phyloP scores from a whole-genome alignment of 1,140 invertebrate genomes.

The Pygmarrhopalites habei region DNA sequence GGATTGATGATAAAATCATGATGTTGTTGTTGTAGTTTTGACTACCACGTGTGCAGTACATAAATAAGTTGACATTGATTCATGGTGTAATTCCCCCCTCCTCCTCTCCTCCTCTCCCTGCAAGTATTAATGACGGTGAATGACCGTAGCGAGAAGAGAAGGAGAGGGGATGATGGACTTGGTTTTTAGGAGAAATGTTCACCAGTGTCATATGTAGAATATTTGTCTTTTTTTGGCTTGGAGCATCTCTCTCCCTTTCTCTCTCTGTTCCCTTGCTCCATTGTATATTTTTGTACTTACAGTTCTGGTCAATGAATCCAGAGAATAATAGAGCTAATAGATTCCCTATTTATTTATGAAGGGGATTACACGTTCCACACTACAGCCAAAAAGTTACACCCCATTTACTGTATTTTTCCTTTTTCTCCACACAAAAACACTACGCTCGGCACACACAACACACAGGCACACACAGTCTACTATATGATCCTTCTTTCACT shows the following conservation, averaged over 20 bases:
- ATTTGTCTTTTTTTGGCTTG: background rate
- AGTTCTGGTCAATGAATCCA: slow-evolving; percentile 24
- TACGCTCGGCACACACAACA: too few relatives aligned
- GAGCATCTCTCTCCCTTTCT: too few relatives aligned
- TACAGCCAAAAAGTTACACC: slow-evolving; percentile 21
- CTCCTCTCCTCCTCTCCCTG: too few relatives aligned
- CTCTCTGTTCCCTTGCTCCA: background rate
- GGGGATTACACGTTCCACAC: slow-evolving; percentile 24
- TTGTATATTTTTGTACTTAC: slow-evolving; percentile 17
- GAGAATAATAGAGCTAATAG: slow-evolving; percentile 16
- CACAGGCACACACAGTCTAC: too few relatives aligned
- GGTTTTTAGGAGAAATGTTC: background rate
- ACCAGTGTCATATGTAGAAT: background rate
- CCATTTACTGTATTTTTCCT: slow-evolving; percentile 28
- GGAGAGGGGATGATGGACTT: too few relatives aligned
- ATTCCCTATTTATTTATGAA: slow-evolving; percentile 21
- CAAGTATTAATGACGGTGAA: too few relatives aligned
- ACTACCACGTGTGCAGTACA: too few relatives aligned
- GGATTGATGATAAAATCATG: too few relatives aligned
- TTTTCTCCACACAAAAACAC: background rate
- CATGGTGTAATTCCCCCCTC: too few relatives aligned
- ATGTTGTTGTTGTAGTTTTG: too few relatives aligned
- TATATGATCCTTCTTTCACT: background rate
- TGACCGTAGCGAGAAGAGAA: too few relatives aligned
- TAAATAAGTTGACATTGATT: too few relatives aligned